Base-by-base conservation (phyloP, 2,797 vertebrate genomes). In the Crocodylus rhombifer region DNA sequence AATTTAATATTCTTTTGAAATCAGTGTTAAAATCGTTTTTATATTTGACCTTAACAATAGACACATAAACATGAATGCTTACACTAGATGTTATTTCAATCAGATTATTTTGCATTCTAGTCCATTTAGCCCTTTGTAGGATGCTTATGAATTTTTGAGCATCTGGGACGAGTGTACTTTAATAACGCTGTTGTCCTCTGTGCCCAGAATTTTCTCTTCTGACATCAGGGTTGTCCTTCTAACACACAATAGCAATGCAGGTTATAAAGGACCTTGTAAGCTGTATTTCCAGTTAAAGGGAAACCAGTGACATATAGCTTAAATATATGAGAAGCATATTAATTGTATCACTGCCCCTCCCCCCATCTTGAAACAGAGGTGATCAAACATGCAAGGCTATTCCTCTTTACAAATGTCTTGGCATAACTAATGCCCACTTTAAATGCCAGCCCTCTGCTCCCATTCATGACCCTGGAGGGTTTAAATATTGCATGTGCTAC, bases 1-100 rank as follows among this genome's bases (percentile, higher is more conserved):
- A 64, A 76, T 30, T 80, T 62, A 36, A 81, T 30, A 84, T 56
- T 56, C 28, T 89, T 86, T 93, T 16, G 7, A n/a, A 77, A 76
- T 2, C 2, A 0, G 0, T 75, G 9, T 7, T 79, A 51, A 26
- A 7, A 7, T 73, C 13, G 8, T 51, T 73, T 42, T 67, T 67
- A 67, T 67, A 67, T 62, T 62, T 23, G 42, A 42, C 42, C 21
- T 10, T 62, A 25, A 61, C 6, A 61, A 61, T 23, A 6, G 5
- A 14, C 60, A 61, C 23, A 61, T 6, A 64, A n/a, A 64, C 28
- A 17, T 64, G 14, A n/a, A 64, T 64, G 17, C 28, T 16, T n/a
- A 13, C n/a, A 28, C 26, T 64, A 26, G 26, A 28, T 15, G 26
- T 64, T 28, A 26, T 64, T n/a, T 64, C n/a, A 64, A 64, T 64